A percentile compares a stretch with the other conserved stretches of the same genome.
Conservation (phyloP, 2,888 invertebrate species). For the Patella ulyssiponensis region DNA sequence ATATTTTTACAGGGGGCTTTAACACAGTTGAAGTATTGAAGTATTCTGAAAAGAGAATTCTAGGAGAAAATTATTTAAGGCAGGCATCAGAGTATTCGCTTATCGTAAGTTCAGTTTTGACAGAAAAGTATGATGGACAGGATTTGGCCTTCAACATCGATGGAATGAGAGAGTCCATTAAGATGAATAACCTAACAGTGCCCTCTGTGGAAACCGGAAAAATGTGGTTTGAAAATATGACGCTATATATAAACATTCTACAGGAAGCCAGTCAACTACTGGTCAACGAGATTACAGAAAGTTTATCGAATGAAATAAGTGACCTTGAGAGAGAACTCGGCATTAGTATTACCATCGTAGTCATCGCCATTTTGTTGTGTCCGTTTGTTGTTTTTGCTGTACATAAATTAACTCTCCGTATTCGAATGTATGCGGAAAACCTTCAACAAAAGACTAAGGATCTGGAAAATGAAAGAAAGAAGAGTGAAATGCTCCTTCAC, state of each 20-base stretch:
- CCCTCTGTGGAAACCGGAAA: constrained; percentile 15
- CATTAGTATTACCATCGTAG: constrained; percentile 29
- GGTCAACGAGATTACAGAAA: constrained; percentile 12
- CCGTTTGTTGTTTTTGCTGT: constrained; percentile 41
- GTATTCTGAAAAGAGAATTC: constrained; percentile 21
- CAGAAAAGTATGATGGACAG: constrained; percentile 6
- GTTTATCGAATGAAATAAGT: neutral
- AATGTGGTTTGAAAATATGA: constrained; percentile 34
- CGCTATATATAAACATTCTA: constrained; percentile 26
- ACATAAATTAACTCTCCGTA: constrained; percentile 29
- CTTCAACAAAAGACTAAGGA: constrained; percentile 41
- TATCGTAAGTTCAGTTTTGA: neutral
- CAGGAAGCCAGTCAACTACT: constrained; percentile 15
- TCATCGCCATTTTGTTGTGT: constrained; percentile 34
- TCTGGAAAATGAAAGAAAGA: constrained; percentile 43
- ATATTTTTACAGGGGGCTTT: constrained; percentile 18
- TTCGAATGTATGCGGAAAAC: constrained; percentile 27
- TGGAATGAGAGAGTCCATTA: constrained; percentile 11
- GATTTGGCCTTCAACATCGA: neutral
- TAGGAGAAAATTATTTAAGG: constrained; percentile 23
- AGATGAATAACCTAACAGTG: neutral
- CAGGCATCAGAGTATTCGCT: constrained; percentile 13
- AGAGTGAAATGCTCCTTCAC: constrained; percentile 46
- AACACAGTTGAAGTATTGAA: constrained; percentile 9
- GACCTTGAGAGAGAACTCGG: constrained; percentile 11